phyloP scores from a whole-genome alignment of 2,888 invertebrate genomes.

The Chloroclystis v-ata region DNA sequence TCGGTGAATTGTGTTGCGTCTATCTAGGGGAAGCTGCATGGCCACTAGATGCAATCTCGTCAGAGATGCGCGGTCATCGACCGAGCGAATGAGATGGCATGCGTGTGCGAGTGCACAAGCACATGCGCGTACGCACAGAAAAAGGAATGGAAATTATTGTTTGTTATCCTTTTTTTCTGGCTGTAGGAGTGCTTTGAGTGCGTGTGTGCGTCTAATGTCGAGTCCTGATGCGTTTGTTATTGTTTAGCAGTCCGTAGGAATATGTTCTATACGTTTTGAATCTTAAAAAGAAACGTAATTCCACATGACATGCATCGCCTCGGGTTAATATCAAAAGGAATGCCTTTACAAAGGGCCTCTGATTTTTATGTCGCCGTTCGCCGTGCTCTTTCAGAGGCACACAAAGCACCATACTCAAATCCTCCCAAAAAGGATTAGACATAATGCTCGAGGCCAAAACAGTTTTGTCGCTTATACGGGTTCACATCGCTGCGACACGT shows the following conservation, averaged over 20 bases:
- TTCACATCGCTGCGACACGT: conserved; percentile 64
- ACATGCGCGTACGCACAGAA: conserved; percentile 76
- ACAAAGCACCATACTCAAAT: conserved; percentile 38
- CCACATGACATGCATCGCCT: conserved; percentile 33
- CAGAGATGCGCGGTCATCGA: conserved; percentile 72
- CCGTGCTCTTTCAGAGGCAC: conserved; percentile 37
- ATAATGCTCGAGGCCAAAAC: conserved; percentile 47
- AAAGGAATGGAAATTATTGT: conserved; percentile 73
- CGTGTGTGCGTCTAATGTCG: conserved; percentile 53
- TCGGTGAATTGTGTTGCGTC: conserved; percentile 63
- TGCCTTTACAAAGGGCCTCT: conserved; percentile 36
- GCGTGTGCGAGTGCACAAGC: conserved; percentile 48
- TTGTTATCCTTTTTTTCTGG: conserved; percentile 55
- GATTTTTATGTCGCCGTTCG: conserved; percentile 42
- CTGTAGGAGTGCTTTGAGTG: conserved; percentile 33
- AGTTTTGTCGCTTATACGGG: conserved; percentile 51
- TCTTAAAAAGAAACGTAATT: conserved; percentile 41
- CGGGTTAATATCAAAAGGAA: conserved; percentile 31
- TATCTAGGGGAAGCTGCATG: conserved; percentile 71
- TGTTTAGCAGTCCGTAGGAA: conserved; percentile 42
- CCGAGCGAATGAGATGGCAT: conserved; percentile 57
- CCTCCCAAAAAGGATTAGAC: conserved; percentile 49
- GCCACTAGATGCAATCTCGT: conserved; percentile 76
- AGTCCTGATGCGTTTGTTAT: conserved; percentile 53
- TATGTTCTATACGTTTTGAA: conserved; percentile 33